Evolutionary conservation across 2,797 vertebrate species (phyloP), one percentile per base, ranked within the genome.

Genomic region (Semaprochilodus insignis): DNA sequence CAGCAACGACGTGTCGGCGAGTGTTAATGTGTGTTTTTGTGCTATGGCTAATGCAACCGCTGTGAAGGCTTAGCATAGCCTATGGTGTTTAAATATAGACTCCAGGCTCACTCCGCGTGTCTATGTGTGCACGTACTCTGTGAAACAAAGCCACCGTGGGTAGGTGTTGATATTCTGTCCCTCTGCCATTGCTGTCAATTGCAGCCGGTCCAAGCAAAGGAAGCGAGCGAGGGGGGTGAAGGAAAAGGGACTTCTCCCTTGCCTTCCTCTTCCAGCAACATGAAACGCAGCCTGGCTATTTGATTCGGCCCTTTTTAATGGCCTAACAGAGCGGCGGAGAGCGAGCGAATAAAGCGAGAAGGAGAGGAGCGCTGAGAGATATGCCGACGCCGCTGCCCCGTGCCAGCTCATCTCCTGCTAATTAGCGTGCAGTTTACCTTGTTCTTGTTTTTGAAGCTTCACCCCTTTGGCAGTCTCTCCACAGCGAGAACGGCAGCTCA

Each of bases 41-140:
- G 72, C 78, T 85, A 70, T 40, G 59, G 89, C 83, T 85, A 91
- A 90, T 88, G 75, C n/a, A 62, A 80, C 85, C 81, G 74, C 77
- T 82, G 77, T 79, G 76, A 83, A 78, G 57, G 89, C 80, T 82
- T 88, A 85, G 88, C 88, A 85, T 81, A 15, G 23, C 36, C 23
- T 65, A 77, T 23, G 44, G 81, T 75, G 87, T 87, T 90, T 86
- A 89, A 90, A 92, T 93, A 90, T 92, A 92, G 88, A 72, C 85
- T 85, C 0, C 0, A 63, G 52, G 83, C 87, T 83, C 79, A 80
- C 66, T 60, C 25, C 54, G 54, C 74, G 40, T 69, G 55, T 66
- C 27, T 52, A 62, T 86, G 81, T 80, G 82, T 66, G 66, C 54
- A 44, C 40, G 78, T 73, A 62, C 84, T 81, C 52, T 36, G 84